phyloP scores from a whole-genome alignment of 1,140 invertebrate genomes.

The Scaptodrosophila lebanonensis region DNA sequence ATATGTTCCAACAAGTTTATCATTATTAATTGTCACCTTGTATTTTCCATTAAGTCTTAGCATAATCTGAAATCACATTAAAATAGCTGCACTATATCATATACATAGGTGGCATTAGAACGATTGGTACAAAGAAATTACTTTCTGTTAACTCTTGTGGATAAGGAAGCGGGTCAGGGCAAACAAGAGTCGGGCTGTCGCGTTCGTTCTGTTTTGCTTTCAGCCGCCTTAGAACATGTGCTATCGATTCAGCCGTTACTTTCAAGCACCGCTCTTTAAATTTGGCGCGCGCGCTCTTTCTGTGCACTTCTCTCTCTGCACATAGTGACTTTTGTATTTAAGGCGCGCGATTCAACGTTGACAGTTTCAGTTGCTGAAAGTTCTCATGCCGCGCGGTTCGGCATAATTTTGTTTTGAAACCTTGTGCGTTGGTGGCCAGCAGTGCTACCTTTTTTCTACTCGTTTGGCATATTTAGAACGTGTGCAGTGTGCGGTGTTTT shows the following conservation, averaged over 20 bases:
- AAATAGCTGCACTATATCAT: too few species aligned
- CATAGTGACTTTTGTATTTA: constrained; percentile 42
- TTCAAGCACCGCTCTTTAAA: not conserved
- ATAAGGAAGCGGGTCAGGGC: too few species aligned
- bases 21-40: too few species aligned
- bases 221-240: not conserved
- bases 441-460: constrained; percentile 27
- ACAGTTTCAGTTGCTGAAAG: constrained; percentile 19
- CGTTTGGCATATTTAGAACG: too few species aligned
- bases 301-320: not conserved
- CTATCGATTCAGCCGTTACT: constrained; percentile 8
- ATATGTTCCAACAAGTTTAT: too few species aligned
- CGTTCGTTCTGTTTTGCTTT: not conserved
- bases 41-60: too few species aligned
- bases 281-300: constrained; percentile 8
- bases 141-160: too few species aligned
- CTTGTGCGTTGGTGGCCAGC: constrained; percentile 4
- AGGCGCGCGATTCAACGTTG: not conserved
- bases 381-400: constrained; percentile 23
- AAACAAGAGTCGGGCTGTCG: too few species aligned
- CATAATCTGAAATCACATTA: too few species aligned
- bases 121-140: too few species aligned
- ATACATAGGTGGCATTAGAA: too few species aligned
- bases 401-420: constrained; percentile 19
- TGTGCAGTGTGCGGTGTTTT: not conserved